phyloP scores from a whole-genome alignment of 2,797 vertebrate species.

The Dermochelys coriacea region DNA sequence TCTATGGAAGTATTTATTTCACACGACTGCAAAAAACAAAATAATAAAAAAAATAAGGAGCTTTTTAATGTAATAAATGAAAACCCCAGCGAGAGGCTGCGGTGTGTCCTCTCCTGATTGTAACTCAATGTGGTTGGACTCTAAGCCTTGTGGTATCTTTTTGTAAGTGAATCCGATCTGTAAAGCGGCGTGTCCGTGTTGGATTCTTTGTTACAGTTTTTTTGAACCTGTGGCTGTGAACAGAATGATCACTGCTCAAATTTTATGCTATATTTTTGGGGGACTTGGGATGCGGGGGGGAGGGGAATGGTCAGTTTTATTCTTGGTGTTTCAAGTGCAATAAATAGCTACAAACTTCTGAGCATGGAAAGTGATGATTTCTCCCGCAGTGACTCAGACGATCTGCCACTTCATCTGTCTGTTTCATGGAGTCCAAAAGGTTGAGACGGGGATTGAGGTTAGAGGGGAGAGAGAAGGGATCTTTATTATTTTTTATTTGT shows the following conservation, averaged over 20 bases:
- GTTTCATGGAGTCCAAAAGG: constrained; percentile 13
- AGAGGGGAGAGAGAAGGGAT: background rate
- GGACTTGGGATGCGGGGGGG: constrained; percentile 47
- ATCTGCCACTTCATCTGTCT: constrained; percentile 19
- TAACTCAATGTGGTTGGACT: constrained; percentile 31
- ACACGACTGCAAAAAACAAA: constrained; percentile 66
- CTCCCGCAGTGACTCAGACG: constrained; percentile 52
- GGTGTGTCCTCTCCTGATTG: constrained; percentile 42
- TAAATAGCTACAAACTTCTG: constrained; percentile 84
- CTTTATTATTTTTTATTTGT: background rate
- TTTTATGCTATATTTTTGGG: constrained; percentile 70
- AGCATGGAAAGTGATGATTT: constrained; percentile 71
- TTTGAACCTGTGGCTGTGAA: constrained; percentile 79
- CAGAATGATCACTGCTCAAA: constrained; percentile 83
- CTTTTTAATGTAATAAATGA: constrained; percentile 60
- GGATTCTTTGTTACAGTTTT: constrained; percentile 73
- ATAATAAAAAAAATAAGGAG: constrained; percentile 34
- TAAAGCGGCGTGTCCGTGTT: constrained; percentile 73
- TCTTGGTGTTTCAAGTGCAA: constrained; percentile 87
- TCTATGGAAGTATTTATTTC: constrained; percentile 79
- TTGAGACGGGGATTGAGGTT: background rate
- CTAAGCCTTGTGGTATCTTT: constrained; percentile 67
- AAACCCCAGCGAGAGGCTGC: constrained; percentile 44
- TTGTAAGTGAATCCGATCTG: constrained; percentile 59
- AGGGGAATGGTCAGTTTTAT: constrained; percentile 81